Evolutionary conservation across 2,888 invertebrate species (phyloP).

Genomic region (Perithous albicinctus): DNA sequence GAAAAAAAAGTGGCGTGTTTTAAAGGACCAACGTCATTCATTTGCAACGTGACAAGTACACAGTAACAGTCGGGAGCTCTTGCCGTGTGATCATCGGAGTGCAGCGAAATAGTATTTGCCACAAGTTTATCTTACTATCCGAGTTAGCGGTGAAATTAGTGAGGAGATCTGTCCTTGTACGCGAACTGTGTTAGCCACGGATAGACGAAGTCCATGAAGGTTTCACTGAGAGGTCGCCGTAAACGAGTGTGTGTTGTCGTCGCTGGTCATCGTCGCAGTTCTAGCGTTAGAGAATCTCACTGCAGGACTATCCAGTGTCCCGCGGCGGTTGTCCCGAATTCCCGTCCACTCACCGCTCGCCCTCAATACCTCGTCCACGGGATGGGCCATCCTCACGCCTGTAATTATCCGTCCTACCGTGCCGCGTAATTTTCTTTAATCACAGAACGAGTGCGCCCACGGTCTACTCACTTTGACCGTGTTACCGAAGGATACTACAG

Average conservation of each 20-base stretch:
- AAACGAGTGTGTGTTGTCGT: not conserved
- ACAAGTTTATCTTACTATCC: slow-evolving; percentile 48
- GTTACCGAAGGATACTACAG: slow-evolving; percentile 70
- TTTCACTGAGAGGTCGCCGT: not conserved
- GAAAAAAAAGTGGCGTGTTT: not conserved
- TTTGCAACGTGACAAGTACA: not conserved
- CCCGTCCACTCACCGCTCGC: slow-evolving; percentile 41
- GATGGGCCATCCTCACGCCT: slow-evolving; percentile 69
- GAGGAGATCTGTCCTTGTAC: slow-evolving; percentile 30
- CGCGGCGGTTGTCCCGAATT: slow-evolving; percentile 45
- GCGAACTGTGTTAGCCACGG: slow-evolving; percentile 4
- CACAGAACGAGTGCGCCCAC: slow-evolving; percentile 77
- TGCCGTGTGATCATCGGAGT: slow-evolving; percentile 53
- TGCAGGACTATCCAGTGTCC: slow-evolving; percentile 51
- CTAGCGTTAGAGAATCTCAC: slow-evolving; percentile 6
- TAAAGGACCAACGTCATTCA: not conserved
- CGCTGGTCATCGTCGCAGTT: not conserved
- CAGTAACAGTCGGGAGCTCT: not conserved
- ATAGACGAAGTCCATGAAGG: slow-evolving; percentile 2
- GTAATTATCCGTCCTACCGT: slow-evolving; percentile 80
- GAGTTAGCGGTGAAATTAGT: slow-evolving; percentile 55
- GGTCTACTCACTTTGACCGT: slow-evolving; percentile 76
- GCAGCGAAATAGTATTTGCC: slow-evolving; percentile 57
- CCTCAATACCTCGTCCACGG: slow-evolving; percentile 31
- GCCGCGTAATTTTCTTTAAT: slow-evolving; percentile 84